phyloP scores from a whole-genome alignment of 2,888 invertebrate genomes.

The Rotaria socialis region DNA sequence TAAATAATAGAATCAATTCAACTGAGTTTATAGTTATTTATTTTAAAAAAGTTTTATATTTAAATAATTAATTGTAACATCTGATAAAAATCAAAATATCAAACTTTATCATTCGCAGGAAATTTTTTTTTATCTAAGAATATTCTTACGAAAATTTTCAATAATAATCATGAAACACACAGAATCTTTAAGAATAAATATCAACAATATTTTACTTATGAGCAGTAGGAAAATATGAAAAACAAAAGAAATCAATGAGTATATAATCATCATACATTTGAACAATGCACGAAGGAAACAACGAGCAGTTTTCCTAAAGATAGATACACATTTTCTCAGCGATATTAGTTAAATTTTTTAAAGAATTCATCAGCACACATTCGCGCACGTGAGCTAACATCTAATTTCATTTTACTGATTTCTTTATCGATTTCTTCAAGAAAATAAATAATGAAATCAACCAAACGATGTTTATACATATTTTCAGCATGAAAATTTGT shows the following conservation, averaged over 20 bases:
- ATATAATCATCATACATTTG: background rate
- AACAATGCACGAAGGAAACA: background rate
- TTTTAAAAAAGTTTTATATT: no score
- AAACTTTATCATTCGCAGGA: no score
- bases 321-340: background rate
- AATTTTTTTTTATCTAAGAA: no score
- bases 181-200: background rate
- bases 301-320: background rate
- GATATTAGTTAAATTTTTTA: slow-evolving; percentile 38
- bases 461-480: slow-evolving; percentile 98
- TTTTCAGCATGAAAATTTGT: slow-evolving; percentile 98
- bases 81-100: no score
- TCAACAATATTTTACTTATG: background rate
- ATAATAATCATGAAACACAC: no score
- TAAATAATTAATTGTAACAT: no score
- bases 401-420: slow-evolving; percentile 98
- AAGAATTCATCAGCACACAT: slow-evolving; percentile 94
- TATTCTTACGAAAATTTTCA: no score
- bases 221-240: background rate
- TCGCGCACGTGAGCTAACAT: slow-evolving; percentile 93
- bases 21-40: no score
- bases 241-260: background rate
- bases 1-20: no score
- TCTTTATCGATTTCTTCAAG: slow-evolving; percentile 99
- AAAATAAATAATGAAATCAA: slow-evolving; percentile 97